Base-by-base conservation (phyloP, 2,797 vertebrate species). In the Chloroceryle amazona region DNA sequence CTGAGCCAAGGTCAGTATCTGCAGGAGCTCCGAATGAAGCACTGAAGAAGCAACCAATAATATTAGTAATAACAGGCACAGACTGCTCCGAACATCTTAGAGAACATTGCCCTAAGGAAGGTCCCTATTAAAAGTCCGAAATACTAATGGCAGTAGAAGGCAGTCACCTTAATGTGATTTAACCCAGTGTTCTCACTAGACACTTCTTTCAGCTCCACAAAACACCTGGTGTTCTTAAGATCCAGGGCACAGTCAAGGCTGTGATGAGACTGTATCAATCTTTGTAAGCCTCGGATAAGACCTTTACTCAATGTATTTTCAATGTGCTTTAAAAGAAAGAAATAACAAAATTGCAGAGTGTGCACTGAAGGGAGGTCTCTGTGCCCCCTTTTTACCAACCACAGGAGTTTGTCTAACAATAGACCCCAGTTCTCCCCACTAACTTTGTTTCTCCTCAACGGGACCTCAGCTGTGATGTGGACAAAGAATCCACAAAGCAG, bases 221-320 rank as follows among this genome's bases (percentile, higher is more conserved):
- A 95, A 92, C 68, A 93, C 72, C 85, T 81, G 75, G 72, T 81
- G 65, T 57, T 90, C 87, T 90, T 58, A 37, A 93, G 76, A 94
- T 74, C 87, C 68, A 79, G 93, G 82, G 70, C 75, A 93, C 46
- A 86, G 62, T 6, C 55, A 62, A 66, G 60, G 70, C 91, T 78
- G 87, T 7, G n/a, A 62, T 0, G 0, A 91, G 87, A 88, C 61
- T 0, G 0, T 63, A 94, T 90, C 89, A 82, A 26, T 61, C 85
- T 78, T 78, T 51, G 41, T 42, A 28, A 94, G 89, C n/a, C 63
- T 85, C 81, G 75, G 41, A 86, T 68, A 89, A 94, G 75, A 67
- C 58, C 54, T 66, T 57, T 51, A 49, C 39, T 57, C 2, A 0
- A 19, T 37, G 54, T 75, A 89, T 82, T 95, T 79, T 83, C 54